phyloP scores from a whole-genome alignment of 2,113 vertebrate genomes.

The Reinhardtius hippoglossoides region DNA sequence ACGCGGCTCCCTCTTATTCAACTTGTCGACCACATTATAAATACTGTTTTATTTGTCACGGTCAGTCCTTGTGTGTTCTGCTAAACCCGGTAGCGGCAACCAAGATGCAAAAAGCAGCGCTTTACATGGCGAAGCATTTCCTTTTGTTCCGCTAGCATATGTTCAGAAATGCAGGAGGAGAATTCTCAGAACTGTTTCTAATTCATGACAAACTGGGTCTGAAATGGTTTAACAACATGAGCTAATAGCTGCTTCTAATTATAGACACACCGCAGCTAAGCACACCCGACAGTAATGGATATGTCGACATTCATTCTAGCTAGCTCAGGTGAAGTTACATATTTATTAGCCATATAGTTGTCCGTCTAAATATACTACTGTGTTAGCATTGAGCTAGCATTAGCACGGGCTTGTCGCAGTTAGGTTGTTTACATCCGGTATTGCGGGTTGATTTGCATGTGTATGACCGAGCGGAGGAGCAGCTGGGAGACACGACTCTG shows the following conservation, averaged over 20 bases:
- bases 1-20: neutral
- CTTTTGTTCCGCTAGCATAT: constrained; percentile 79
- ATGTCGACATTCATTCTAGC: constrained; percentile 34
- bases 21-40: neutral
- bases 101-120: constrained; percentile 49
- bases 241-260: neutral
- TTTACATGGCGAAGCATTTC: constrained; percentile 77
- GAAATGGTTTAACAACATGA: neutral
- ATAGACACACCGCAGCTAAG: constrained; percentile 5
- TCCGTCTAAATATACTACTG: constrained; percentile 28
- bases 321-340: constrained; percentile 45
- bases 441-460: constrained; percentile 38
- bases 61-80: neutral
- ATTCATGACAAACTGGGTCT: neutral
- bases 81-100: constrained; percentile 17
- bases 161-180: constrained; percentile 54
- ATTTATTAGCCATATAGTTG: constrained; percentile 49
- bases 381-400: constrained; percentile 56
- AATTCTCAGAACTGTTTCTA: constrained; percentile 8
- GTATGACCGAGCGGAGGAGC: neutral
- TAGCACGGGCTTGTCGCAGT: constrained; percentile 51
- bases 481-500: neutral
- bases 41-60: neutral
- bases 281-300: constrained; percentile 11
- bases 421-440: constrained; percentile 81